Conservation (phyloP, 2,797 vertebrate species). For the Podargus strigoides region DNA sequence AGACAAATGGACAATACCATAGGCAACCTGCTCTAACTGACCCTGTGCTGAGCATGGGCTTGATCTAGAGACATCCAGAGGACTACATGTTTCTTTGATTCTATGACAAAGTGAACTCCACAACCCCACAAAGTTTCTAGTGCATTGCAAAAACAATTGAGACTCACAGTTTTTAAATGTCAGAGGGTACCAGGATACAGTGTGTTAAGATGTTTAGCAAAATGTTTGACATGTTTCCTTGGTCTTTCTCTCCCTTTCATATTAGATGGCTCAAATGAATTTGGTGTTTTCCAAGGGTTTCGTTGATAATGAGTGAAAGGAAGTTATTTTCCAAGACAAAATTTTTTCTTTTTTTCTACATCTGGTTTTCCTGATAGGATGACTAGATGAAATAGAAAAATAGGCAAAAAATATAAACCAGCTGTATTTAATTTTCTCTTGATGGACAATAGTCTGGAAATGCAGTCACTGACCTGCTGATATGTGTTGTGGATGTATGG, state of each 20-base stretch:
- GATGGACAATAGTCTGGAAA: background rate
- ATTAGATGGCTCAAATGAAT: background rate
- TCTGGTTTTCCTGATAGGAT: background rate
- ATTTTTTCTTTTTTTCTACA: background rate
- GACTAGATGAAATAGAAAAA: background rate
- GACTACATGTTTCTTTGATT: background rate
- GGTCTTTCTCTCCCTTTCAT: background rate
- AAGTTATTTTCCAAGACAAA: background rate
- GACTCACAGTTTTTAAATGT: background rate
- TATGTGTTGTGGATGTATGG: background rate
- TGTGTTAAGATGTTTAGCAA: background rate
- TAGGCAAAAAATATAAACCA: background rate
- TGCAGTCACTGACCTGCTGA: background rate
- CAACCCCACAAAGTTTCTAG: accelerated
- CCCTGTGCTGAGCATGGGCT: background rate
- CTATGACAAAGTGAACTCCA: background rate
- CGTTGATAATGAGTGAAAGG: background rate
- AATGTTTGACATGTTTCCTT: background rate
- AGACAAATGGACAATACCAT: background rate
- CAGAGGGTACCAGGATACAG: background rate
- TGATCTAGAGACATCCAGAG: background rate
- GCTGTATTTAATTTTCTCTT: slow-evolving; percentile 1
- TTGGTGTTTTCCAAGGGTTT: background rate
- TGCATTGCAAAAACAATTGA: background rate
- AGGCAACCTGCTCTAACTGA: background rate